Percentiles rank a stretch among this genome's conserved stretches.
These are phyloP conservation scores for Drosophila nigrodunni DNA, from an alignment of 1,140 invertebrate species.

Conservation along the genomic window DNA sequence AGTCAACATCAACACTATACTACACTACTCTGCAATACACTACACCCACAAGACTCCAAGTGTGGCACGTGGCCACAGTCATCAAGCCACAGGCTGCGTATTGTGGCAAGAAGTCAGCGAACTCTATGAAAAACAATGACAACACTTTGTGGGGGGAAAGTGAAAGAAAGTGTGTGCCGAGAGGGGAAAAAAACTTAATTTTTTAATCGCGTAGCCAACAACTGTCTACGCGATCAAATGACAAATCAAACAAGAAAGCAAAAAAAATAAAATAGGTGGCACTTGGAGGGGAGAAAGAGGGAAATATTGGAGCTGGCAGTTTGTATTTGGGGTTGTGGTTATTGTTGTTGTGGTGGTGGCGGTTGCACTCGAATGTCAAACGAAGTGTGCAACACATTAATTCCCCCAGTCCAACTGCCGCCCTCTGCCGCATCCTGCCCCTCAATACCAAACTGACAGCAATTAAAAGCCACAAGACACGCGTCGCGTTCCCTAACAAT, in stretches of 20 bases:
- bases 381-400: slow-evolving; percentile 82
- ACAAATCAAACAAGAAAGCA: slow-evolving; percentile 69
- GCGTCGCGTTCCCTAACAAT: slow-evolving; percentile 58
- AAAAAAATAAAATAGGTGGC: slow-evolving; percentile 57
- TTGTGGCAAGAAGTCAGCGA: slow-evolving; percentile 51
- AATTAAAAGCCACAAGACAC: slow-evolving; percentile 81
- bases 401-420: slow-evolving; percentile 42
- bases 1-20: slow-evolving; percentile 40
- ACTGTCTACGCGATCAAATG: slow-evolving; percentile 76
- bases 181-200: slow-evolving; percentile 49
- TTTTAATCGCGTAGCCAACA: slow-evolving; percentile 72
- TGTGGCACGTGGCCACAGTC: slow-evolving; percentile 53
- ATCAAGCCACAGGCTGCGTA: slow-evolving; percentile 32
- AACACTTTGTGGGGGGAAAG: slow-evolving; percentile 14
- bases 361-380: slow-evolving; percentile 70
- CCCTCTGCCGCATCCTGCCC: background rate
- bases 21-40: background rate
- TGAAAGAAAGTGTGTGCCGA: background rate
- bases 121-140: slow-evolving; percentile 50
- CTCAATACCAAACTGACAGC: slow-evolving; percentile 45
- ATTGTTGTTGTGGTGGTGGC: slow-evolving; percentile 20
- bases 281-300: slow-evolving; percentile 19
- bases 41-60: background rate
- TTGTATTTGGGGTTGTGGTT: background rate
- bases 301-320: slow-evolving; percentile 4